Base-by-base conservation (phyloP, 2,888 invertebrate species). In the Drosophila trichaetosa region DNA sequence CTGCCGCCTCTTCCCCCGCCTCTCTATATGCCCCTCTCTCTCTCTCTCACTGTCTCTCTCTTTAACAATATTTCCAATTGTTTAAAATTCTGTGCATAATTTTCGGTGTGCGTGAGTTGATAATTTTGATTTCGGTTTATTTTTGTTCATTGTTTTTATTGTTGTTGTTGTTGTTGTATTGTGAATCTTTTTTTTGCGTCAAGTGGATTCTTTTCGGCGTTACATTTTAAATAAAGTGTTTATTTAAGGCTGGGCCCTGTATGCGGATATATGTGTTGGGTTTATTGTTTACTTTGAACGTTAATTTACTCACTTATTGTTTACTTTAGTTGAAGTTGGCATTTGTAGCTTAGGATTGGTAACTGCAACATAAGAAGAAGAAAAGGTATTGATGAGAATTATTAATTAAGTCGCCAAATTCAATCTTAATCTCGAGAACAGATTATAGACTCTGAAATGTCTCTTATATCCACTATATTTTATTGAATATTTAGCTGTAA, bases 221-320 rank as follows among this genome's bases (percentile, higher is more conserved):
- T 84, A 89, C 87, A 84, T 89, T 89, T 89, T 74, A 87, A 89
- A 84, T 84, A 13, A 78, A 76, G 78, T 84, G 87, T 87, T 89
- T 81, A 64, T 71, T 83, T 83, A 76, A 72, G 79, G 69, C 58
- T 52, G 53, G 65, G 68, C 51, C 40, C 33, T 31, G 49, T 49
- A 51, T 49, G 53, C 38, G 54, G 29, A 51, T 51, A 51, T 51
- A 27, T 16, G 29, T 69, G 8, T 38, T 48, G 16, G 7, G 49
- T 49, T 42, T 56, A 27, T 69, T 65, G 59, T 82, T 59, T 58
- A 36, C 33, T 10, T 21, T 70, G 24, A 54, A 53, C 46, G 53
- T 21, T 46, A 49, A 46, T 64, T 79, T 80, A 76, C 78, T 79
- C 72, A 79, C 79, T 66, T 80, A 68, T 79, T 79, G 77, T 79